Evolutionary conservation across 2,888 invertebrate genomes (phyloP).

Genomic region (Halictus quadricinctus): DNA sequence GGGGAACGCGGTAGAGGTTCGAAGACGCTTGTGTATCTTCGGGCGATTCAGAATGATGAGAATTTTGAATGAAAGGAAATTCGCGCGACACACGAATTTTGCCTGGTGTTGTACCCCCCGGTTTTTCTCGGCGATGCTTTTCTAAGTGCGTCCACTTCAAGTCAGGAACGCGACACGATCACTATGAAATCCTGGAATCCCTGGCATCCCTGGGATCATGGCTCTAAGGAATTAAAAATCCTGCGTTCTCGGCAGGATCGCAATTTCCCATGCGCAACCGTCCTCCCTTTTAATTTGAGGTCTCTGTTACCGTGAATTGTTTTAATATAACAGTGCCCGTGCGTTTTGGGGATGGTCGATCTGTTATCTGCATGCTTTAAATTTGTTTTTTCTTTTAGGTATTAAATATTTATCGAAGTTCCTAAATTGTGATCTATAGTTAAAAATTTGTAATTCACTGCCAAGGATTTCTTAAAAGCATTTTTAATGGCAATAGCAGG

Average conservation of each 20-base stretch:
- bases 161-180: not conserved
- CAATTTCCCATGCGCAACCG: not conserved
- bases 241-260: not conserved
- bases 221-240: not conserved
- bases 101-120: not conserved
- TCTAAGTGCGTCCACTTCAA: not conserved
- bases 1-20: not conserved
- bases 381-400: not conserved
- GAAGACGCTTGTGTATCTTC: not conserved
- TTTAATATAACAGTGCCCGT: not conserved
- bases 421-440: not conserved
- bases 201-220: not conserved
- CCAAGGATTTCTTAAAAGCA: not conserved
- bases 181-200: not conserved
- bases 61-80: not conserved
- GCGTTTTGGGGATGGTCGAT: not conserved
- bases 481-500: not conserved
- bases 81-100: not conserved
- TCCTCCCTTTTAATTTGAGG: not conserved
- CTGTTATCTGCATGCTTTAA: not conserved
- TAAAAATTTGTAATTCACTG: not conserved
- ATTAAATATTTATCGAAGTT: not conserved
- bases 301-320: not conserved
- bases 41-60: not conserved
- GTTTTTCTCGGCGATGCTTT: not conserved